Base-by-base conservation (phyloP, 2,113 vertebrate species). In the Crotalus helleri region DNA sequence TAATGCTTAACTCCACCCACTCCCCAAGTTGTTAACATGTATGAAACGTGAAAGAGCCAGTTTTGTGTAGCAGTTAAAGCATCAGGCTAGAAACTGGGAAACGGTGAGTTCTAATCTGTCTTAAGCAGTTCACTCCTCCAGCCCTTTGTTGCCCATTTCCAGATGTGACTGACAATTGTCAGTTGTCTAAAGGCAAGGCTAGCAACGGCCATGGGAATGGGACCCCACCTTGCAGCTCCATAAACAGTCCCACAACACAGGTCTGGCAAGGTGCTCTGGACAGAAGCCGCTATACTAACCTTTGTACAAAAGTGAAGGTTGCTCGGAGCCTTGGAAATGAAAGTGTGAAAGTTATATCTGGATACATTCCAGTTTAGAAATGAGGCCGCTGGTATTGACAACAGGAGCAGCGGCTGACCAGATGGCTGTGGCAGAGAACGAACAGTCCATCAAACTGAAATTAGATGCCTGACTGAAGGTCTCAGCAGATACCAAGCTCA, bases 331-430 rank as follows among this genome's bases (percentile, higher is more conserved):
- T n/a, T 89, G 53, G 53, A 55, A 81, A 89, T 55, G 53, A 89
- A 92, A 55, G 85, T 44, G 87, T 57, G 87, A 29, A 39, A n/a
- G 64, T 57, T 89, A 81, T 89, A 59, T 90, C 19, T 85, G 92
- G 88, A 92, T 46, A 90, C 64, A 89, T 85, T 92, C 26, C 69
- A 85, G 26, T 51, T 90, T 85, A 89, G 92, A 58, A 89, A 92
- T 26, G 64, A 90, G 88, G 88, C 88, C 15, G 19, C 64, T 49
- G 92, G 24, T 85, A 88, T 89, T 85, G 64, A 58, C 53, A 58
- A 89, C 53, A 33, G 54, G 88, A 29, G 88, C 12, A 55, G 12
- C 3, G 61, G 17, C 33, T 92, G 87, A 81, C 51, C 64, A 81
- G n/a, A 49, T 59, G 0, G 55, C 26, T 57, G 8, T n/a, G 81